phyloP scores from a whole-genome alignment of 2,888 invertebrate species.

The Clusia tigrina region DNA sequence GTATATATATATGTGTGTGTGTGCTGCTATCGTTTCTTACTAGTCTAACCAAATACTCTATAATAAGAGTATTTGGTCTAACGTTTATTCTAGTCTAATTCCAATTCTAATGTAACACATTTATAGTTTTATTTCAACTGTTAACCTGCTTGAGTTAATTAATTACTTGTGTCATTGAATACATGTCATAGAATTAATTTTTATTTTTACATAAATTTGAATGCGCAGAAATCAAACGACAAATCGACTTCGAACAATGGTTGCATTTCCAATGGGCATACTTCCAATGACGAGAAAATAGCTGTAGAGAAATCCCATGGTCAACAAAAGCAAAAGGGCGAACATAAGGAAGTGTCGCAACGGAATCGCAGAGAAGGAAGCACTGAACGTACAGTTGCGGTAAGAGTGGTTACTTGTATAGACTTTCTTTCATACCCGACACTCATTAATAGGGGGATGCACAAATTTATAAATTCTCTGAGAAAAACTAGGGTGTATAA shows the following conservation, averaged over 20 bases:
- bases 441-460: no score
- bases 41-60: no score
- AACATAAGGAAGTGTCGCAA: slow-evolving; percentile 39
- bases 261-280: slow-evolving; percentile 63
- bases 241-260: slow-evolving; percentile 55
- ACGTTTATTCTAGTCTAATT: no score
- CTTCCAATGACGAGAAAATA: slow-evolving; percentile 32
- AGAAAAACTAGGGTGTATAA: not conserved
- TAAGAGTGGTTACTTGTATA: no score
- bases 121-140: not conserved
- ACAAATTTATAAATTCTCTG: not conserved
- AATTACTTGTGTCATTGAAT: no score
- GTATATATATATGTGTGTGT: no score
- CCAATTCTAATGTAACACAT: no score
- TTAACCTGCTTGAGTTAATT: not conserved
- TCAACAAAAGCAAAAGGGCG: slow-evolving; percentile 33
- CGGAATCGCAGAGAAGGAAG: slow-evolving; percentile 55
- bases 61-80: no score
- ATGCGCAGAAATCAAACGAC: slow-evolving; percentile 57
- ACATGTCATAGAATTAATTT: no score
- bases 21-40: no score
- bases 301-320: slow-evolving; percentile 34
- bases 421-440: slow-evolving; percentile 22
- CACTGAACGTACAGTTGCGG: slow-evolving; percentile 60
- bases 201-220: not conserved